Conservation (phyloP, 2,113 vertebrate genomes). For the Tachysurus vachellii region DNA sequence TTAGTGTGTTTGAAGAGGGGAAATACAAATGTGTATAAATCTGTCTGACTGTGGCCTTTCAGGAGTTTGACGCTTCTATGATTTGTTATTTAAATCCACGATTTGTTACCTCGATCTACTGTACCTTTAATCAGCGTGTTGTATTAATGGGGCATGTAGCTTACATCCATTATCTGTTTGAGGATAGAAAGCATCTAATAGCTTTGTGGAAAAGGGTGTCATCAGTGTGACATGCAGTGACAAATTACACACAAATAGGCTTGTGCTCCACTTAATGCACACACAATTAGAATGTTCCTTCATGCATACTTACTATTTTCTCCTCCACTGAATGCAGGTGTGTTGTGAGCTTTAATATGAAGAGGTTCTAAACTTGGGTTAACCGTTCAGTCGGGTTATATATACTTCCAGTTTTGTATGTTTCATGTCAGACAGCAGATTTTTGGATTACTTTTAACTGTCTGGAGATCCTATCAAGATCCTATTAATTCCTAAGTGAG, state of each 20-base stretch:
- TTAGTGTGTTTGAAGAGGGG: background rate
- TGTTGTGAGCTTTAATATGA: background rate
- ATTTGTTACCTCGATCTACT: background rate
- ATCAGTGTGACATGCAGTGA: background rate
- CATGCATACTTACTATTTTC: background rate
- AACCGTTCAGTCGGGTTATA: background rate
- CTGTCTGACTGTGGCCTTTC: background rate
- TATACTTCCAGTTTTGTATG: background rate
- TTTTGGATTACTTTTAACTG: slow-evolving; percentile 3
- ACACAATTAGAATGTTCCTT: background rate
- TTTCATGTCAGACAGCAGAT: background rate
- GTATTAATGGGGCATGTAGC: background rate
- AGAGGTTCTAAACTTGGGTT: background rate
- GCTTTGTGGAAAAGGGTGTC: background rate
- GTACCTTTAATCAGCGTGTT: too few relatives aligned
- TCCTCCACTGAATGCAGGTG: background rate
- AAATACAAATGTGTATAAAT: background rate
- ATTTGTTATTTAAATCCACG: background rate
- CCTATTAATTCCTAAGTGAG: slow-evolving; percentile 6
- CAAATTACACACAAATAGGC: background rate
- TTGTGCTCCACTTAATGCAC: background rate
- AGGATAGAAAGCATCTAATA: background rate
- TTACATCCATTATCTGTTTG: background rate
- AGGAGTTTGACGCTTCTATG: background rate
- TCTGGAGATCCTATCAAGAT: background rate